Conservation (phyloP, 2,797 vertebrate genomes). For the Potorous gilbertii region DNA sequence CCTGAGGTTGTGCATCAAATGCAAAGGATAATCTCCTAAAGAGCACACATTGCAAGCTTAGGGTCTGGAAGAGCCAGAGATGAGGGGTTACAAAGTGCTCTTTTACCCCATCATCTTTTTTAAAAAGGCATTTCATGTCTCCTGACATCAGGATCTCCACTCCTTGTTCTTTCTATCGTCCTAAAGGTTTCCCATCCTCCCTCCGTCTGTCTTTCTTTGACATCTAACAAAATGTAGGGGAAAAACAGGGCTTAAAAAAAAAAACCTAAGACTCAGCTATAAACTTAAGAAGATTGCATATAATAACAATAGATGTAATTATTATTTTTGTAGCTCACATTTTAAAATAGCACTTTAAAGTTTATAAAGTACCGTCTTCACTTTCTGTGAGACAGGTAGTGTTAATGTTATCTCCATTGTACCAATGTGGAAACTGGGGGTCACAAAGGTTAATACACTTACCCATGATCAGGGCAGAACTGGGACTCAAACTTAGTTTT, state of each 20-base stretch:
- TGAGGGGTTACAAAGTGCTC: background rate
- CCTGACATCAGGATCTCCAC: background rate
- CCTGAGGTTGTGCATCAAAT: background rate
- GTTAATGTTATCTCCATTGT: background rate
- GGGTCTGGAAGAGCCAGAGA: background rate
- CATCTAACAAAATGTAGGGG: background rate
- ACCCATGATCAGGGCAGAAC: background rate
- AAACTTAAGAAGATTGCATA: background rate
- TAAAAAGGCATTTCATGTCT: background rate
- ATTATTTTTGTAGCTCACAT: background rate
- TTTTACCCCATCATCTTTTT: background rate
- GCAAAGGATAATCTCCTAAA: background rate
- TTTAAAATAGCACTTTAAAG: background rate
- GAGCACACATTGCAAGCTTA: background rate
- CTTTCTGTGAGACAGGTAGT: background rate
- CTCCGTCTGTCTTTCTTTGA: background rate
- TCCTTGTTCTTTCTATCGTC: background rate
- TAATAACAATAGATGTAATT: background rate
- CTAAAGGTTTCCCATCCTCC: background rate
- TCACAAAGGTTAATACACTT: background rate
- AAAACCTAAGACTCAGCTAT: background rate
- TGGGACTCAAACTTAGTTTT: background rate
- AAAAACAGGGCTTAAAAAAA: background rate
- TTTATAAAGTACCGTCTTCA: background rate
- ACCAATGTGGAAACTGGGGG: background rate